A percentile compares a stretch with the other conserved stretches of the same genome.
Evolutionary conservation across 2,797 vertebrate genomes (phyloP).

Genomic region (Pseudochirops corinnae): DNA sequence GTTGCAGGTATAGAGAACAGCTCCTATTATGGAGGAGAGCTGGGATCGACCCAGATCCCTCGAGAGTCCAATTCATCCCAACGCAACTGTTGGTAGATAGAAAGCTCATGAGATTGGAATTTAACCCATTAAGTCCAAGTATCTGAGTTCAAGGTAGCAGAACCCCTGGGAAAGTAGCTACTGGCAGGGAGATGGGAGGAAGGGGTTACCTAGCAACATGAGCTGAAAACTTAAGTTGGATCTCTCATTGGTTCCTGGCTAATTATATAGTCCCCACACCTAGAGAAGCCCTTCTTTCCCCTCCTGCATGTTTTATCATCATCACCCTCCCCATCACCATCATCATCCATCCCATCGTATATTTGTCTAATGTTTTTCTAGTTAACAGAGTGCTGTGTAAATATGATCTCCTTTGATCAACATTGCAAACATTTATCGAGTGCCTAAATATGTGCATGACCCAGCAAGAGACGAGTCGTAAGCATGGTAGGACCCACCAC

Average conservation of each 20-base stretch:
- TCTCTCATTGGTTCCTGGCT: neutral
- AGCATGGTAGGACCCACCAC: neutral
- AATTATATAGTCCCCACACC: neutral
- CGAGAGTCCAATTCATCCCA: neutral
- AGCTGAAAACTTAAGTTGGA: neutral
- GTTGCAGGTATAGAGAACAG: neutral
- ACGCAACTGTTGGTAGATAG: neutral
- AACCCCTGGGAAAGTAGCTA: neutral
- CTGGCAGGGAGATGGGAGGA: neutral
- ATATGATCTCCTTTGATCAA: neutral
- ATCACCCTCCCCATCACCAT: neutral
- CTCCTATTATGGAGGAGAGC: neutral
- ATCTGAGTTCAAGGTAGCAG: neutral
- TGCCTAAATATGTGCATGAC: neutral
- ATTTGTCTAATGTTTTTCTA: neutral
- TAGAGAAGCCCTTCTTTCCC: neutral
- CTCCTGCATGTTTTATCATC: neutral
- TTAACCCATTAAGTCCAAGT: neutral
- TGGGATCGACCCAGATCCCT: neutral
- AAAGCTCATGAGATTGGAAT: neutral
- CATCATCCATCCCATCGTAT: neutral
- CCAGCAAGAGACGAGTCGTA: neutral
- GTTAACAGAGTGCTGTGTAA: neutral
- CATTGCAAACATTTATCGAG: neutral
- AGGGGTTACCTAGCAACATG: neutral